Conservation (phyloP, 1,140 invertebrate genomes). For the Nymphalis io region DNA sequence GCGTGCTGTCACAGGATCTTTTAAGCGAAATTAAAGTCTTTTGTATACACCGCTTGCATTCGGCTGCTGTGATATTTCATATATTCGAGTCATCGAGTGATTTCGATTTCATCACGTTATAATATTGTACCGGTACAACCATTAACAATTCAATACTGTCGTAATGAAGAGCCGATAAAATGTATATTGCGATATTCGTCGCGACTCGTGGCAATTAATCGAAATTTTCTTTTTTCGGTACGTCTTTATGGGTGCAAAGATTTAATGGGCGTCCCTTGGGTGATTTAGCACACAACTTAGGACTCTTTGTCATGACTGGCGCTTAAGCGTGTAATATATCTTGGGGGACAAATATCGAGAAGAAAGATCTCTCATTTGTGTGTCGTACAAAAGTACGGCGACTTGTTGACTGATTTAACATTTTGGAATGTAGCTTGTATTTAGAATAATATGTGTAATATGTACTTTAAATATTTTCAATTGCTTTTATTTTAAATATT, state of each 20-base stretch:
- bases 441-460: not conserved
- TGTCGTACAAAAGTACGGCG: slow-evolving; percentile 49
- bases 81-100: slow-evolving; percentile 59
- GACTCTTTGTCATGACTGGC: slow-evolving; percentile 62
- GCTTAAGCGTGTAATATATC: slow-evolving; percentile 71
- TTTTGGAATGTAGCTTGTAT: slow-evolving; percentile 14
- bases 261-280: slow-evolving; percentile 61
- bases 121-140: slow-evolving; percentile 59
- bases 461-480: no score
- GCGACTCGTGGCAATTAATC: slow-evolving; percentile 68
- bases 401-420: slow-evolving; percentile 44
- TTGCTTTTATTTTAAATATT: no score
- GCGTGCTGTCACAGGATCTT: slow-evolving; percentile 44
- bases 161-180: slow-evolving; percentile 77
- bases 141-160: slow-evolving; percentile 76
- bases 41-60: slow-evolving; percentile 48
- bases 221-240: slow-evolving; percentile 58
- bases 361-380: slow-evolving; percentile 63
- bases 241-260: slow-evolving; percentile 62
- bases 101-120: slow-evolving; percentile 70
- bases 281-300: slow-evolving; percentile 65
- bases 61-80: slow-evolving; percentile 53
- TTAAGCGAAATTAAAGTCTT: slow-evolving; percentile 46
- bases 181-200: slow-evolving; percentile 72
- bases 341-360: slow-evolving; percentile 63